Evolutionary conservation across 2,888 invertebrate genomes (phyloP), one percentile per base, ranked within the genome.

Genomic region (Rhagium mordax): DNA sequence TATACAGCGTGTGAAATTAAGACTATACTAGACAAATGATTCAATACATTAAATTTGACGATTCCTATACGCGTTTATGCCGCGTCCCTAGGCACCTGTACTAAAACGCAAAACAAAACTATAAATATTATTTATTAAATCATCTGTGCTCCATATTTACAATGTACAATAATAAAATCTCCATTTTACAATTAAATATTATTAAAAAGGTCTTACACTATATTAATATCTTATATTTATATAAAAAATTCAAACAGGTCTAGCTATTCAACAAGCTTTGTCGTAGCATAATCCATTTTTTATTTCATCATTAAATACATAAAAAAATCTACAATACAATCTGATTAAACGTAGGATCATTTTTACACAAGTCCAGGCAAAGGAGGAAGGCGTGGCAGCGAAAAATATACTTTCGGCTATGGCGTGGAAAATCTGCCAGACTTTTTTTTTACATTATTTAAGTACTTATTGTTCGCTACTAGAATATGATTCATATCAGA

Each of bases 51-150:
- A n/a, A n/a, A n/a, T n/a, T n/a, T n/a, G n/a, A n/a, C n/a, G n/a
- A n/a, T n/a, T n/a, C n/a, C n/a, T n/a, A n/a, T n/a, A n/a, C n/a
- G n/a, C n/a, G n/a, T n/a, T n/a, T n/a, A n/a, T n/a, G n/a, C n/a
- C n/a, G n/a, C n/a, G n/a, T n/a, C n/a, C n/a, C n/a, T n/a, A n/a
- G n/a, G n/a, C n/a, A n/a, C n/a, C 2, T 41, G 13, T 6, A 41
- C n/a, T 41, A 41, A 53, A 70, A 47, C 60, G 61, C 27, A 55
- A 66, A 74, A 68, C 75, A 80, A 83, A 85, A 85, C 85, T 85
- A 85, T 86, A 86, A 86, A 86, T 86, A 86, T 83, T 85, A 82
- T 82, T 85, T 86, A 86, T 86, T 86, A 86, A 85, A 86, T 85
- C 85, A 84, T 86, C 85, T 86, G 86, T 86, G 86, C 86, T 86